These are phyloP conservation scores for Zootermopsis nevadensis DNA, from an alignment of 2,888 invertebrate genomes.

Conservation along the genomic window DNA sequence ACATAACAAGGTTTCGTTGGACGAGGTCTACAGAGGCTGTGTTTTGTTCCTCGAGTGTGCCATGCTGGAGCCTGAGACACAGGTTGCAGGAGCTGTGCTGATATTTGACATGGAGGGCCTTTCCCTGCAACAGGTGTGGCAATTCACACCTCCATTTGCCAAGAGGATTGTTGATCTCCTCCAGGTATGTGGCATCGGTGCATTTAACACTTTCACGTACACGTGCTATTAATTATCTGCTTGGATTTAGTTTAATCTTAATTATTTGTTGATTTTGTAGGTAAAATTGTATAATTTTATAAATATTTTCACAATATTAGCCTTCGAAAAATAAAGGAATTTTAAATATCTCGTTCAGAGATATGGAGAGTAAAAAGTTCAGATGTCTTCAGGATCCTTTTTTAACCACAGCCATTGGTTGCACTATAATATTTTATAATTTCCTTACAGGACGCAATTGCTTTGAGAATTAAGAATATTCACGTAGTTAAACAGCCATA, in stretches of 20 bases:
- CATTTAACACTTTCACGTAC: background rate
- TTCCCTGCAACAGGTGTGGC: conserved; percentile 83
- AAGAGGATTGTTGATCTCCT: conserved; percentile 87
- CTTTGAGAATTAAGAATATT: conserved; percentile 85
- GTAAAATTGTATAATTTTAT: too few relatives aligned
- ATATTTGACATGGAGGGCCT: conserved; percentile 90
- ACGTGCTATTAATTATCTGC: background rate
- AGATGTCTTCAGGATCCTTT: too few relatives aligned
- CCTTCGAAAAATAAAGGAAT: too few relatives aligned
- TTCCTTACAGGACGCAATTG: conserved; percentile 80
- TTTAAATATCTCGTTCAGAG: too few relatives aligned
- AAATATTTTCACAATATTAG: too few relatives aligned
- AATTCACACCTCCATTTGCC: conserved; percentile 87
- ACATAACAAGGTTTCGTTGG: conserved; percentile 79
- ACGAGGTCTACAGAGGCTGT: conserved; percentile 86
- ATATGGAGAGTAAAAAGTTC: too few relatives aligned
- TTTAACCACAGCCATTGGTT: too few relatives aligned
- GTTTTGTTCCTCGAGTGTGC: conserved; percentile 85
- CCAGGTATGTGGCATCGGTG: conserved; percentile 66
- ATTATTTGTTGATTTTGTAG: too few relatives aligned
- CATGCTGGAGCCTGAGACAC: conserved; percentile 79
- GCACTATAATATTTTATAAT: background rate
- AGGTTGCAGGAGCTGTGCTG: conserved; percentile 80
- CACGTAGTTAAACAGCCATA: conserved; percentile 92
- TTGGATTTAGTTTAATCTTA: too few relatives aligned